Conservation (phyloP, 1,140 invertebrate genomes). For the Bombus haemorrhoidalis region DNA sequence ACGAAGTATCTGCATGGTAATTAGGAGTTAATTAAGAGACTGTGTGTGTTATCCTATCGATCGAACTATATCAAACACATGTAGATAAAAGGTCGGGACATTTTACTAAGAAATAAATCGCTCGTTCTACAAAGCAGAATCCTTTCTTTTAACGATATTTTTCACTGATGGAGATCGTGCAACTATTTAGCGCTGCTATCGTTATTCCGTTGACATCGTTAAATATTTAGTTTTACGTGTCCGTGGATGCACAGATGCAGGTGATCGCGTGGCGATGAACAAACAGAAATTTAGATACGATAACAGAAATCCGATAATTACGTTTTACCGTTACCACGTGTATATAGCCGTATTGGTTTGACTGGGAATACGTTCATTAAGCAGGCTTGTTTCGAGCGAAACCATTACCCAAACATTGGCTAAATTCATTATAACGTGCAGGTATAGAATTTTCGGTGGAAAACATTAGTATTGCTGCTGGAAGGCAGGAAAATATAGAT, state of each 20-base stretch:
- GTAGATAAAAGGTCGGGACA: not conserved
- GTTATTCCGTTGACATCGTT: not conserved
- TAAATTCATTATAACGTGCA: not conserved
- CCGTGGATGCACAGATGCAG: too few species aligned
- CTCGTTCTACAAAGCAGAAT: not conserved
- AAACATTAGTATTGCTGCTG: not conserved
- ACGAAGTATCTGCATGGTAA: not conserved
- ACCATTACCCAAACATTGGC: not conserved
- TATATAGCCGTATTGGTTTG: too few species aligned
- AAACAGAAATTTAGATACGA: slow-evolving; percentile 23
- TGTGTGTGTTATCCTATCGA: not conserved
- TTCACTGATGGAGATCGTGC: not conserved
- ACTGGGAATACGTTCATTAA: slow-evolving; percentile 7
- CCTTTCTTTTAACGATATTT: not conserved
- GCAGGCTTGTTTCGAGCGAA: too few species aligned
- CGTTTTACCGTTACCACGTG: not conserved
- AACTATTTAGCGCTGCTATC: too few species aligned
- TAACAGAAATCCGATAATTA: slow-evolving; percentile 24
- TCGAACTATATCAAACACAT: not conserved
- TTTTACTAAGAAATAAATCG: not conserved
- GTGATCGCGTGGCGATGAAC: not conserved
- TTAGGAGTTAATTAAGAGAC: not conserved
- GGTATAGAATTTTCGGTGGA: not conserved
- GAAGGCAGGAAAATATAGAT: not conserved
- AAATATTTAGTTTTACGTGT: not conserved